Evolutionary conservation across 1,140 invertebrate genomes (phyloP).

Genomic region (Nephotettix cincticeps): DNA sequence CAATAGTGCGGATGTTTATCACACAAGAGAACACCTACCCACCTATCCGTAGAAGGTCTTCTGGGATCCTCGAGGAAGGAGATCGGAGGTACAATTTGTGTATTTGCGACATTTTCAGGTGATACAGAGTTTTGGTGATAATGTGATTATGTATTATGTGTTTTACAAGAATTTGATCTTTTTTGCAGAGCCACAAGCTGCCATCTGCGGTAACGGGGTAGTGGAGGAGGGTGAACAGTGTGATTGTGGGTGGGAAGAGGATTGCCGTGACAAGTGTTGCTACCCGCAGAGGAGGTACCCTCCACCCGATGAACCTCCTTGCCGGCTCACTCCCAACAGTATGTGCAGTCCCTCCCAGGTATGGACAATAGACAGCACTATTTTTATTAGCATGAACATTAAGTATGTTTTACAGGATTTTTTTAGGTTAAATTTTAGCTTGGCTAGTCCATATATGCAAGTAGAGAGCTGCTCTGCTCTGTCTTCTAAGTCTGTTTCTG

Average conservation of each 20-base stretch:
- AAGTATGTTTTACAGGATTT: constrained; percentile 4
- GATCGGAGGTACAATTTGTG: no score
- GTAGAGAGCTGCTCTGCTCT: no score
- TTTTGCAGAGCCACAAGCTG: constrained; percentile 73
- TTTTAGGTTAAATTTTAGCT: neutral
- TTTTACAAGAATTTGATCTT: no score
- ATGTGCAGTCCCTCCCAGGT: constrained; percentile 82
- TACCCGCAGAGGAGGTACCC: constrained; percentile 83
- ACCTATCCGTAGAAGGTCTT: no score
- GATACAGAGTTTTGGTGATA: no score
- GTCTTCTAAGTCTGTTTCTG: no score
- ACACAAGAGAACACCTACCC: no score
- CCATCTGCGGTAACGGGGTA: constrained; percentile 96
- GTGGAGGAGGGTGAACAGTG: constrained; percentile 96
- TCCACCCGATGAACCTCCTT: constrained; percentile 72
- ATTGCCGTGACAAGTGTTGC: constrained; percentile 92
- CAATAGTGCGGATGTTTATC: no score
- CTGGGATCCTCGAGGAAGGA: no score
- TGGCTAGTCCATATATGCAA: no score
- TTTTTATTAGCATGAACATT: constrained; percentile 9
- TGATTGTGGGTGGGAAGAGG: constrained; percentile 97
- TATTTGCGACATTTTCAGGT: no score
- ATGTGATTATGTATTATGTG: no score
- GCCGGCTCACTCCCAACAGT: constrained; percentile 74
- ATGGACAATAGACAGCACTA: constrained; percentile 21